phyloP scores from a whole-genome alignment of 2,888 invertebrate species.

The Pyrocoelia pectoralis region DNA sequence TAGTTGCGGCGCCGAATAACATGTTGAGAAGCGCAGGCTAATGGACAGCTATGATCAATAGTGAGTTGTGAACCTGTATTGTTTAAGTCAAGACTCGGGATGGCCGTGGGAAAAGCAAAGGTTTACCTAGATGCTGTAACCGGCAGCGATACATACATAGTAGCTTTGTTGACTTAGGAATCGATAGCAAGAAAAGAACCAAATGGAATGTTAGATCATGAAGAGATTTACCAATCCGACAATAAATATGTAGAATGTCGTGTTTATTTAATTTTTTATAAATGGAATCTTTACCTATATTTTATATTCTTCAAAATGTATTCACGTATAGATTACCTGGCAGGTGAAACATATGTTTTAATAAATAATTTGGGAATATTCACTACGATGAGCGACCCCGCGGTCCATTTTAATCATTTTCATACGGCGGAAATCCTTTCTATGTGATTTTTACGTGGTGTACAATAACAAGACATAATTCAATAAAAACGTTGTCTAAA shows the following conservation, averaged over 20 bases:
- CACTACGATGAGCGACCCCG: too few relatives aligned
- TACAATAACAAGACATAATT: too few relatives aligned
- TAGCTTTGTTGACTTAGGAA: slow-evolving; percentile 33
- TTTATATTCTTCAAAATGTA: neutral
- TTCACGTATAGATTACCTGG: too few relatives aligned
- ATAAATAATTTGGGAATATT: too few relatives aligned
- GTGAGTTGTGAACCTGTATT: slow-evolving; percentile 56
- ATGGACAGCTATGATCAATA: slow-evolving; percentile 56
- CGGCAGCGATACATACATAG: slow-evolving; percentile 32
- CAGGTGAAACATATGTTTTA: too few relatives aligned
- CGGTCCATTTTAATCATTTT: too few relatives aligned
- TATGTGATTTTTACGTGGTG: too few relatives aligned
- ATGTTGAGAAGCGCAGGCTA: slow-evolving; percentile 52
- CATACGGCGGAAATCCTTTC: too few relatives aligned
- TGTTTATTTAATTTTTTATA: slow-evolving; percentile 6
- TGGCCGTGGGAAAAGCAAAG: slow-evolving; percentile 57
- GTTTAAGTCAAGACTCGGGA: slow-evolving; percentile 50
- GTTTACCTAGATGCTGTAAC: slow-evolving; percentile 42
- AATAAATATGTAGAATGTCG: slow-evolving; percentile 12
- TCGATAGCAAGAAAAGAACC: slow-evolving; percentile 31
- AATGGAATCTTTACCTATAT: neutral
- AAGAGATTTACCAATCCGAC: slow-evolving; percentile 17
- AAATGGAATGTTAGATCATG: slow-evolving; percentile 28
- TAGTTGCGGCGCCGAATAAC: slow-evolving; percentile 47
- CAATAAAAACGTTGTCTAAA: too few relatives aligned